phyloP scores from a whole-genome alignment of 2,113 vertebrate genomes.

The Ochotona princeps region DNA sequence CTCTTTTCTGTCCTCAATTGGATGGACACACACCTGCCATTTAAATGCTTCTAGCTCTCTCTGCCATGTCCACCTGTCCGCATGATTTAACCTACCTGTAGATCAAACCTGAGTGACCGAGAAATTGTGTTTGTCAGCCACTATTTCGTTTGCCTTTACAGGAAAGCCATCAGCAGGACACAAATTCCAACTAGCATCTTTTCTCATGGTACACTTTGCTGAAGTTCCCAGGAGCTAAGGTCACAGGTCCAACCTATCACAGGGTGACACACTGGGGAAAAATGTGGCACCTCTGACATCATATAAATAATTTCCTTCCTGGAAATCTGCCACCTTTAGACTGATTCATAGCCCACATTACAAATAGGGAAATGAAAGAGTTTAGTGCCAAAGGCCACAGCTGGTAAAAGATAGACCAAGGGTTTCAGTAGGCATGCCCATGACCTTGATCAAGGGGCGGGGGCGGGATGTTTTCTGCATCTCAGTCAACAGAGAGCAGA shows the following conservation, averaged over 20 bases:
- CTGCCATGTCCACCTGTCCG: background rate
- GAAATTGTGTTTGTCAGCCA: background rate
- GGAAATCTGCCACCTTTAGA: background rate
- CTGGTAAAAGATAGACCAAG: background rate
- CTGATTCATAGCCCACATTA: background rate
- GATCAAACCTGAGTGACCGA: background rate
- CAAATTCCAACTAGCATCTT: background rate
- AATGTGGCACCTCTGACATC: background rate
- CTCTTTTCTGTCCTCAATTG: background rate
- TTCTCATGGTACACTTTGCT: background rate
- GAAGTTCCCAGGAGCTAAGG: background rate
- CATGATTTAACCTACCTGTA: background rate
- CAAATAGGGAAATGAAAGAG: background rate
- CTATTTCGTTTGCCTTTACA: background rate
- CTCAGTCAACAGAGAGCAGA: background rate
- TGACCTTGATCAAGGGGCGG: background rate
- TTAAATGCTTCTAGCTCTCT: background rate
- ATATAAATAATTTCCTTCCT: background rate
- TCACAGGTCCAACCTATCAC: background rate
- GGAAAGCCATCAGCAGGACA: background rate
- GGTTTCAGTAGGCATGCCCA: background rate
- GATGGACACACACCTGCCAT: background rate
- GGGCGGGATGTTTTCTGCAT: background rate
- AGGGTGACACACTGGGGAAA: background rate
- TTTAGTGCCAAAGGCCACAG: background rate